phyloP scores from a whole-genome alignment of 2,113 vertebrate species.

The Catagonus wagneri region DNA sequence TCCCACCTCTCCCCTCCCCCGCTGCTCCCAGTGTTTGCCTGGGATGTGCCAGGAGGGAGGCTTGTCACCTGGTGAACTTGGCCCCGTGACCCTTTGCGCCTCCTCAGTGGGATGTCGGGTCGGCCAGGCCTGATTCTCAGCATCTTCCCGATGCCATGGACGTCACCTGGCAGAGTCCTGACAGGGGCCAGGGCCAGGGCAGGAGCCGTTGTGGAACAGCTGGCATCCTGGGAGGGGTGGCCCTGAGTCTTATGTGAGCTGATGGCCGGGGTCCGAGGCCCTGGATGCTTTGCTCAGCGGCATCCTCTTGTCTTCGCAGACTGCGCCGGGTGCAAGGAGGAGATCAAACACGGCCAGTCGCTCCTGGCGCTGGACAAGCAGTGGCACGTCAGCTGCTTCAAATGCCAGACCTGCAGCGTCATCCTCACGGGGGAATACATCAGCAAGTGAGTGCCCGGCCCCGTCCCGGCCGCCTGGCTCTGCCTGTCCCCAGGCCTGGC shows the following conservation, averaged over 20 bases:
- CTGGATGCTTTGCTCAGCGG: not conserved
- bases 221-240: not conserved
- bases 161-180: not conserved
- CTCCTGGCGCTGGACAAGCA: conserved; percentile 98
- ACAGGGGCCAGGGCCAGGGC: not conserved
- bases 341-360: conserved; percentile 98
- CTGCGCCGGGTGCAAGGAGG: conserved; percentile 97
- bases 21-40: not conserved
- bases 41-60: not conserved
- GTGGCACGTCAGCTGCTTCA: conserved; percentile 99
- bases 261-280: too few species aligned
- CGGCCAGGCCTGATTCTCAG: conserved; percentile 44
- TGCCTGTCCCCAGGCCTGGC: not conserved
- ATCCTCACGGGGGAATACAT: conserved; percentile 99
- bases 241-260: accelerated
- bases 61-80: conserved; percentile 63
- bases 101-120: conserved; percentile 52
- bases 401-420: conserved; percentile 96
- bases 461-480: accelerated
- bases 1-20: not conserved
- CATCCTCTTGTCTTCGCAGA: conserved; percentile 86
- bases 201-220: not conserved
- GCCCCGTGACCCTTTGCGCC: conserved; percentile 40
- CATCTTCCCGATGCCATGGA: too few species aligned
- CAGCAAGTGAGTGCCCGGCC: conserved; percentile 94